A percentile compares a stretch with the other conserved stretches of the same genome.
phyloP scores from a whole-genome alignment of 2,888 invertebrate genomes.

The Scotopteryx bipunctaria region DNA sequence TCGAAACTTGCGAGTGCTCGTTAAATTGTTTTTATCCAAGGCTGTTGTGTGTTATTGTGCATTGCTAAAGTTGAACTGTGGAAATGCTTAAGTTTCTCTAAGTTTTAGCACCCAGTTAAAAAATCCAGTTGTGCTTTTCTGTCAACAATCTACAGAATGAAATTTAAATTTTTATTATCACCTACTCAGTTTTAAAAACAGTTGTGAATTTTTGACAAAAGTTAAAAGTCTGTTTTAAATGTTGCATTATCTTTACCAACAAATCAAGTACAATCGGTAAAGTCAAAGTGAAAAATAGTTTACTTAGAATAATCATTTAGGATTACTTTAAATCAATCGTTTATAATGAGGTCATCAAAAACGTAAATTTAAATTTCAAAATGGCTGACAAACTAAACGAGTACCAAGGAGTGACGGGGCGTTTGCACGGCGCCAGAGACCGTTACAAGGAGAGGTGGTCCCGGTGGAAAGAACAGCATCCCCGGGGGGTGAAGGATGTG shows the following conservation, averaged over 20 bases:
- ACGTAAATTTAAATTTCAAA: conserved; percentile 14
- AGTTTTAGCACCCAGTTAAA: too few species aligned
- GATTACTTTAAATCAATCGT: too few species aligned
- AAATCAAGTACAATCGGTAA: too few species aligned
- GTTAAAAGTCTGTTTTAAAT: too few species aligned
- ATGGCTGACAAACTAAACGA: conserved; percentile 92
- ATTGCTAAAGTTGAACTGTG: not conserved
- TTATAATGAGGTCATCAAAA: not conserved
- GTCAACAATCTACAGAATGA: too few species aligned
- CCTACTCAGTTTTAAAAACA: too few species aligned
- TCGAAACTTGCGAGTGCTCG: conserved; percentile 17
- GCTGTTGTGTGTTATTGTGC: not conserved
- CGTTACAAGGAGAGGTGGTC: conserved; percentile 85
- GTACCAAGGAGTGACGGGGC: conserved; percentile 89
- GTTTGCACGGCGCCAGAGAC: conserved; percentile 87
- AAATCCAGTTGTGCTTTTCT: too few species aligned
- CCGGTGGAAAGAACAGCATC: conserved; percentile 84
- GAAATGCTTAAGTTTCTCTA: not conserved
- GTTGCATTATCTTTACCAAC: too few species aligned
- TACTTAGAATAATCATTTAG: too few species aligned
- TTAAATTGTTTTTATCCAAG: conserved; percentile 19
- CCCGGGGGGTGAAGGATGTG: conserved; percentile 77
- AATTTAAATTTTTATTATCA: too few species aligned
- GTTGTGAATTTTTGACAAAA: too few species aligned
- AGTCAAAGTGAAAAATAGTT: too few species aligned